These are phyloP conservation scores for Cephus spinipes DNA, from an alignment of 2,888 invertebrate genomes.

Conservation along the genomic window DNA sequence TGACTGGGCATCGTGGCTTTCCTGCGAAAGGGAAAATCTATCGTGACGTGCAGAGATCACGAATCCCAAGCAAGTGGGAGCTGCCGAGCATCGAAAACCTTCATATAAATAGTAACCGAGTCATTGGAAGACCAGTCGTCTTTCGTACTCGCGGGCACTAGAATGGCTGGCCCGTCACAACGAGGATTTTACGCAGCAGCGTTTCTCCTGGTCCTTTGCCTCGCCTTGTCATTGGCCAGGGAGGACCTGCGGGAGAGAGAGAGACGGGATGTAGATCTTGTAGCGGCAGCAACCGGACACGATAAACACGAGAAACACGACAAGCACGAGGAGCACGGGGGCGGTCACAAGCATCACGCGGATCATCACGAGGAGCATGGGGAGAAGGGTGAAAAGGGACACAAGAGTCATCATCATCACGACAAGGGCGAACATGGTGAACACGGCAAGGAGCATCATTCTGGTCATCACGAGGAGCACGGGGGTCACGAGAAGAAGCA, in stretches of 20 bases:
- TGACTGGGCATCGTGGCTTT: slow-evolving; percentile 21
- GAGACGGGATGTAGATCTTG: slow-evolving; percentile 59
- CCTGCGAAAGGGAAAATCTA: slow-evolving; percentile 18
- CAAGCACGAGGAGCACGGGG: slow-evolving; percentile 73
- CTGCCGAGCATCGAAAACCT: slow-evolving; percentile 9
- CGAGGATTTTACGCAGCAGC: background rate
- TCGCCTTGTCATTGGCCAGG: slow-evolving; percentile 7
- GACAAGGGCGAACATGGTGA: slow-evolving; percentile 74
- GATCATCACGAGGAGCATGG: slow-evolving; percentile 79
- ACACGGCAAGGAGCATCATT: slow-evolving; percentile 72
- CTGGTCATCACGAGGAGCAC: slow-evolving; percentile 73
- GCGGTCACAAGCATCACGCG: slow-evolving; percentile 77
- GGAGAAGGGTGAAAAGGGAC: slow-evolving; percentile 83
- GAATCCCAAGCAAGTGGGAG: slow-evolving; percentile 14
- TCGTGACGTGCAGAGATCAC: background rate
- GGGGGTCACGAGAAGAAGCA: slow-evolving; percentile 75
- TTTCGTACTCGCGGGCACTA: slow-evolving; percentile 16
- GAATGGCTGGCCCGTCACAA: slow-evolving; percentile 9
- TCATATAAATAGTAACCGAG: slow-evolving; percentile 23
- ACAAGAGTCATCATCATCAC: slow-evolving; percentile 81
- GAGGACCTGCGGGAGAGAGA: slow-evolving; percentile 12
- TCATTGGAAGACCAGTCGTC: slow-evolving; percentile 17
- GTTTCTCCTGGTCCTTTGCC: slow-evolving; percentile 9
- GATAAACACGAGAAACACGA: slow-evolving; percentile 66
- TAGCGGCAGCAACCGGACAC: slow-evolving; percentile 69